A percentile compares a stretch with the other conserved stretches of the same genome.
phyloP scores from a whole-genome alignment of 2,797 vertebrate genomes.

The Rhabdophis nuchalis region DNA sequence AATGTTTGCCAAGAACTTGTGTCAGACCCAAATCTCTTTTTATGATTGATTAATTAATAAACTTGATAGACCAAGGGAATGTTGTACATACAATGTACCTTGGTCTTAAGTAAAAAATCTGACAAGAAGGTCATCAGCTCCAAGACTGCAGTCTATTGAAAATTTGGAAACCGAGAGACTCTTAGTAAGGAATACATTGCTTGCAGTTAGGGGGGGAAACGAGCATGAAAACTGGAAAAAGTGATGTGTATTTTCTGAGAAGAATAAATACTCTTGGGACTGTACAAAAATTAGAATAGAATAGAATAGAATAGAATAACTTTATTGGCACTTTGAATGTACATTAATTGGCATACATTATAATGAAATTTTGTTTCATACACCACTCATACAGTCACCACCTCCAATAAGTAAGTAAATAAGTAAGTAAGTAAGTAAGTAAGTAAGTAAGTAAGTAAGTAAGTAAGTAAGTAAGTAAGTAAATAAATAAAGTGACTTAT shows the following conservation, averaged over 20 bases:
- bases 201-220: not conserved
- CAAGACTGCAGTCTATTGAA: not conserved
- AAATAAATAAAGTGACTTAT: no score
- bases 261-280: not conserved
- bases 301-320: no score
- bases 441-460: no score
- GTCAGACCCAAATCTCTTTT: not conserved
- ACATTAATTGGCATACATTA: no score
- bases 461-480: no score
- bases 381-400: no score
- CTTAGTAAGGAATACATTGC: not conserved
- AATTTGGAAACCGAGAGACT: not conserved
- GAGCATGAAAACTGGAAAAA: not conserved
- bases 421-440: no score
- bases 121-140: not conserved
- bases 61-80: not conserved
- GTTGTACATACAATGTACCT: not conserved
- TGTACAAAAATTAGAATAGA: not conserved
- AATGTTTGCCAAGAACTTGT: not conserved
- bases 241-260: not conserved
- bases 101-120: not conserved
- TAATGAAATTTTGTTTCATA: no score
- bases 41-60: not conserved
- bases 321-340: no score
- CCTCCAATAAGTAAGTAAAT: no score